phyloP scores from a whole-genome alignment of 2,888 invertebrate genomes.

The Adelphocoris suturalis region DNA sequence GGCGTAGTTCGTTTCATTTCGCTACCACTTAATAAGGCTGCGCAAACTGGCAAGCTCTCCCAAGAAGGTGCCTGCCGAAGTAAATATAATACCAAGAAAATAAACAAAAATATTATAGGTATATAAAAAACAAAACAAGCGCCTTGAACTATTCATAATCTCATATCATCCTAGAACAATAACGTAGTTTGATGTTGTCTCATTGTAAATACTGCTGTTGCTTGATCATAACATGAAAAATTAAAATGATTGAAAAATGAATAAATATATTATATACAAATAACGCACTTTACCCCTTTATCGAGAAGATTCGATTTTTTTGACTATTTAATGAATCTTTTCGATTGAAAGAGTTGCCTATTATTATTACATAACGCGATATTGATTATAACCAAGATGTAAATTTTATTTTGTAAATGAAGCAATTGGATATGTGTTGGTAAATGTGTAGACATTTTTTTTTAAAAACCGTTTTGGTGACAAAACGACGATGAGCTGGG shows the following conservation, averaged over 20 bases:
- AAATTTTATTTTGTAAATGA: slow-evolving; percentile 33
- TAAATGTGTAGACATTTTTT: background rate
- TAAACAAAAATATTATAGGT: slow-evolving; percentile 19
- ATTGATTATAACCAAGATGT: slow-evolving; percentile 9
- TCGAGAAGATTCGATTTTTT: slow-evolving; percentile 28
- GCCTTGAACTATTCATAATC: slow-evolving; percentile 73
- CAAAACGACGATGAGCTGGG: background rate
- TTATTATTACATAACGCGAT: slow-evolving; percentile 14
- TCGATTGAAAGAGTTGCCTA: slow-evolving; percentile 39
- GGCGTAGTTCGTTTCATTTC: too few relatives aligned
- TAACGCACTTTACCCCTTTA: slow-evolving; percentile 43
- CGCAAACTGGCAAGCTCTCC: background rate
- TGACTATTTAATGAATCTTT: slow-evolving; percentile 18
- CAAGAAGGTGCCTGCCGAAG: slow-evolving; percentile 46
- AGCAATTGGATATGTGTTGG: slow-evolving; percentile 21
- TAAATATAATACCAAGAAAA: slow-evolving; percentile 53
- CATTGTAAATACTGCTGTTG: slow-evolving; percentile 64
- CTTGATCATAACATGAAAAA: slow-evolving; percentile 46
- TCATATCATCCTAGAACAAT: slow-evolving; percentile 73
- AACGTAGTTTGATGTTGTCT: slow-evolving; percentile 64
- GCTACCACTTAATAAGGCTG: slow-evolving; percentile 9
- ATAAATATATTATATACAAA: background rate
- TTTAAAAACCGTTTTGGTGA: background rate
- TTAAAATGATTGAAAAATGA: slow-evolving; percentile 8
- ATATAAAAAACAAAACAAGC: slow-evolving; percentile 63